A percentile compares a stretch with the other conserved stretches of the same genome.
These are phyloP conservation scores for Caenorhabditis afra DNA, from an alignment of 2,888 invertebrate genomes.

Conservation along the genomic window DNA sequence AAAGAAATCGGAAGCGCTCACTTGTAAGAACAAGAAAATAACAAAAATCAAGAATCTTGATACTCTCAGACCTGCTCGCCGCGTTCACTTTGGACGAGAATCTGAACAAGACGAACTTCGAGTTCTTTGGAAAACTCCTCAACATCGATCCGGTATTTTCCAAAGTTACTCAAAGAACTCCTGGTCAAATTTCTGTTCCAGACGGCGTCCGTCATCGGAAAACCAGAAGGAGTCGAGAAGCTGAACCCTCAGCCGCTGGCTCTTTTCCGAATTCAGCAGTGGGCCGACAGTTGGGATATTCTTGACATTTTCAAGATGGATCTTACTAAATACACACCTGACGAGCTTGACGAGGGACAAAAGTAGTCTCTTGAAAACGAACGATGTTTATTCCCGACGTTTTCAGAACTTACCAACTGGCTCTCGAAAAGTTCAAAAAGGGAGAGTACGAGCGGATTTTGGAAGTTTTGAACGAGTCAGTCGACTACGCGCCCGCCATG, in stretches of 20 bases:
- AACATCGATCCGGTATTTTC: conserved; percentile 28
- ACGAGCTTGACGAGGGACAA: conserved; percentile 26
- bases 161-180: too few species aligned
- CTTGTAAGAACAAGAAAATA: conserved; percentile 26
- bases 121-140: conserved; percentile 47
- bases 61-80: conserved; percentile 43
- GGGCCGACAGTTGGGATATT: conserved; percentile 59
- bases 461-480: conserved; percentile 7
- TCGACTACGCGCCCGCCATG: conserved; percentile 37
- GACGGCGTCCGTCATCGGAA: conserved; percentile 34
- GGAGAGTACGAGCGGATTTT: conserved; percentile 47
- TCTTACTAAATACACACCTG: conserved; percentile 20
- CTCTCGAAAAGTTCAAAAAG: conserved; percentile 29
- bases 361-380: conserved; percentile 30
- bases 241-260: conserved; percentile 33
- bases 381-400: too few species aligned
- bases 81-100: conserved; percentile 48
- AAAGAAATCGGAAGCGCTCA: conserved; percentile 56
- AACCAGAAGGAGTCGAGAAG: conserved; percentile 24
- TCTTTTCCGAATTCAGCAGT: conserved; percentile 50
- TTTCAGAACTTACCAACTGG: conserved; percentile 31
- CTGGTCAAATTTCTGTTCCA: too few species aligned
- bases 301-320: conserved; percentile 54
- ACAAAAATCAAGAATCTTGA: neutral
- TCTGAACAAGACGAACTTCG: conserved; percentile 51